phyloP scores from a whole-genome alignment of 92 coral and sea anemone genomes.

The Phenganax marumi region DNA sequence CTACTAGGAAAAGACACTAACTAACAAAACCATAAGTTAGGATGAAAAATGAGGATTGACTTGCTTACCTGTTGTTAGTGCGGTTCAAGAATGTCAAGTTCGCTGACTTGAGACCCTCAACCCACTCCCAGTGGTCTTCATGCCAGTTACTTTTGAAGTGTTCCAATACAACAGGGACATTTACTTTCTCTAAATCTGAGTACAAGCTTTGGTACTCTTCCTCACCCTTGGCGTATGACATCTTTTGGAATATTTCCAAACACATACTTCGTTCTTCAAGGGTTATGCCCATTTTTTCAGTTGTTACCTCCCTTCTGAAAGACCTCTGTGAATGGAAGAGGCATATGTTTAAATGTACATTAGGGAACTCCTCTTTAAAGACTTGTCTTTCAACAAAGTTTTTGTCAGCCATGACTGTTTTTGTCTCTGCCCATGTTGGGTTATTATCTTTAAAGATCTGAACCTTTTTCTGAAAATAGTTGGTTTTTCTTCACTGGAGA shows the following conservation, averaged over 20 bases:
- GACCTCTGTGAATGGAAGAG: neutral
- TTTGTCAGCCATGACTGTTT: too few relatives aligned
- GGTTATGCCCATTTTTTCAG: neutral
- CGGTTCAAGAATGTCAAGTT: neutral
- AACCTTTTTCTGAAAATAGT: too few relatives aligned
- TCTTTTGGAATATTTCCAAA: neutral
- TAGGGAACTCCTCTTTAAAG: neutral
- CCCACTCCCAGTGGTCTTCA: neutral
- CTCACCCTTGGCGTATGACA: neutral
- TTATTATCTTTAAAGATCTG: neutral
- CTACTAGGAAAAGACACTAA: too few relatives aligned
- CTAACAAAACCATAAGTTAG: too few relatives aligned
- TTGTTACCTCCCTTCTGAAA: neutral
- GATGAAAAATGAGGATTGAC: neutral
- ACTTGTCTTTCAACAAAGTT: neutral
- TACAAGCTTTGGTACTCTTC: neutral
- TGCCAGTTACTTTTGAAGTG: neutral
- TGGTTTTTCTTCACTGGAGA: too few relatives aligned
- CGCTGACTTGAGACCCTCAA: neutral
- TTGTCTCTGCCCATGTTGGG: neutral
- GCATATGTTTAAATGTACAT: neutral
- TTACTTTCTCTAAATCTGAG: neutral
- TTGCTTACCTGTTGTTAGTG: constrained; percentile 1
- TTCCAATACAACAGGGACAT: neutral
- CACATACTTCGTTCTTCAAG: neutral